Conservation (phyloP, 2,888 invertebrate species). For the Lycia hirtaria region DNA sequence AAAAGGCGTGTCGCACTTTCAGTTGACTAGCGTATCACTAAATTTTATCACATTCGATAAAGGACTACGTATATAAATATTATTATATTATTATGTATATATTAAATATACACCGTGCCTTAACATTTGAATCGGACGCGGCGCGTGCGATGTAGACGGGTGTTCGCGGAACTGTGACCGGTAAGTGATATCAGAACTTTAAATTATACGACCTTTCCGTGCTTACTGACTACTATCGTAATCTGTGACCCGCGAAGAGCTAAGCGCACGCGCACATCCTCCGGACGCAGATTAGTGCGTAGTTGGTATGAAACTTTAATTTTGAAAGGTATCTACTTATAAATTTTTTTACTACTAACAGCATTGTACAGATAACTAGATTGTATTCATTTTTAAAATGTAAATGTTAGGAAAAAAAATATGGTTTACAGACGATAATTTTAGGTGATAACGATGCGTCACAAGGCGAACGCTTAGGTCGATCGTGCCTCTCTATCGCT, state of each 20-base stretch:
- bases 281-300: not conserved
- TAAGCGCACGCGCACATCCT: not conserved
- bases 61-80: not conserved
- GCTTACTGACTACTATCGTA: conserved; percentile 2
- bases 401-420: too few species aligned
- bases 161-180: conserved; percentile 10
- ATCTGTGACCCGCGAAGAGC: conserved; percentile 4
- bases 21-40: conserved; percentile 7
- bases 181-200: conserved; percentile 25
- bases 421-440: too few species aligned
- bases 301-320: not conserved
- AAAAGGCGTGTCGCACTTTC: not conserved
- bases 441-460: too few species aligned
- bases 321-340: too few species aligned
- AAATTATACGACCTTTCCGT: conserved; percentile 12
- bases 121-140: not conserved
- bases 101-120: conserved; percentile 2
- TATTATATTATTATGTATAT: conserved; percentile 2
- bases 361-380: too few species aligned
- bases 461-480: too few species aligned
- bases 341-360: too few species aligned
- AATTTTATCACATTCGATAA: conserved; percentile 10
- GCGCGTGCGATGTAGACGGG: conserved; percentile 18
- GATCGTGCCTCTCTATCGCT: too few species aligned
- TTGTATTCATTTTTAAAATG: too few species aligned